phyloP scores from a whole-genome alignment of 2,888 invertebrate species.

The Drosophila flavopinicola region DNA sequence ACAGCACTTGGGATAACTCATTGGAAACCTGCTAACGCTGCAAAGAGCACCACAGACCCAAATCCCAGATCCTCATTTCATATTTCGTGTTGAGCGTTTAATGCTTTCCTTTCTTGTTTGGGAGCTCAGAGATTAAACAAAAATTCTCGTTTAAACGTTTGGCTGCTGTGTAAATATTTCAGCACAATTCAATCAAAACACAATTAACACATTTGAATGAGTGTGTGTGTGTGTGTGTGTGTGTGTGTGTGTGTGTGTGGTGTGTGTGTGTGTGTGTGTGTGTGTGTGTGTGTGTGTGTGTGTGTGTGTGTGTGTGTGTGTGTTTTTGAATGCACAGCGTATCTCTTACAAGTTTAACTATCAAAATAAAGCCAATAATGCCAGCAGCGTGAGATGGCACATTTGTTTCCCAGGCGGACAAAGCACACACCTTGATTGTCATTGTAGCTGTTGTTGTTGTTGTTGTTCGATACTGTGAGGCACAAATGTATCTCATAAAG shows the following conservation, averaged over 20 bases:
- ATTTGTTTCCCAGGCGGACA: conserved; percentile 29
- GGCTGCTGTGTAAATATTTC: conserved; percentile 61
- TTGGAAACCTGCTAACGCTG: conserved; percentile 39
- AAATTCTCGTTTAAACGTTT: conserved; percentile 31
- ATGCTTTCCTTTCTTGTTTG: background rate
- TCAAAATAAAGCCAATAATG: conserved; percentile 60
- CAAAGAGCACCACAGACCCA: conserved; percentile 10
- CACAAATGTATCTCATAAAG: conserved; percentile 36
- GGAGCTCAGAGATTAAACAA: conserved; percentile 32
- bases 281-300: background rate
- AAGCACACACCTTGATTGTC: conserved; percentile 51
- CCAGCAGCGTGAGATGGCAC: conserved; percentile 51
- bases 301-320: conserved; percentile 9
- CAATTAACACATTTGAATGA: conserved; percentile 70
- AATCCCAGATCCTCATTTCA: conserved; percentile 17
- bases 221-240: conserved; percentile 8
- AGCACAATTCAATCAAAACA: conserved; percentile 73
- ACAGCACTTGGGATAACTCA: conserved; percentile 29
- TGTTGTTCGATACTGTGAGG: conserved; percentile 26
- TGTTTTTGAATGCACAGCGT: conserved; percentile 19
- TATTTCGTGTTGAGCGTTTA: background rate
- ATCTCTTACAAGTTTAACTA: conserved; percentile 60
- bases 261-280: too few species aligned
- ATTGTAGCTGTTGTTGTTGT: conserved; percentile 19
- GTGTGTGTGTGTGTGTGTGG: too few species aligned